phyloP scores from a whole-genome alignment of 2,113 vertebrate genomes.

The Elgaria multicarinata region DNA sequence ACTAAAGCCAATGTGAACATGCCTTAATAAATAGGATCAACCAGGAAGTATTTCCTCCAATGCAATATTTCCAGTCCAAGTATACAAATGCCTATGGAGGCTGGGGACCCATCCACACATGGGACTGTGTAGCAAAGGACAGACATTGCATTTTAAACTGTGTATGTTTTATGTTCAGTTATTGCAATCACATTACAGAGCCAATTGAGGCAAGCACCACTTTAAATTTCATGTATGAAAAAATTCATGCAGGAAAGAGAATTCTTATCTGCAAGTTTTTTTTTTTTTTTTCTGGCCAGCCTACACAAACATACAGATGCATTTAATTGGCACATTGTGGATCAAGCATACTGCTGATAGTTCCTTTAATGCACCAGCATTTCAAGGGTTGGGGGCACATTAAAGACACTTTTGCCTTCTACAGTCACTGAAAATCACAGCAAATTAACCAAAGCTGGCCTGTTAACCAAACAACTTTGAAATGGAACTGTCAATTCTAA shows the following conservation, averaged over 20 bases:
- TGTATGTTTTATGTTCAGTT: background rate
- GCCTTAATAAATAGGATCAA: background rate
- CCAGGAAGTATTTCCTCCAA: background rate
- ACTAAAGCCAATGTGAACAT: background rate
- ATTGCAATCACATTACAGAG: background rate
- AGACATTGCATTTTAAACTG: background rate
- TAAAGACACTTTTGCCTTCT: constrained; percentile 29
- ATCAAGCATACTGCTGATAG: constrained; percentile 18
- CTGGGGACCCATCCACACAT: background rate
- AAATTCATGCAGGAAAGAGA: background rate
- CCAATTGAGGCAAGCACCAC: background rate
- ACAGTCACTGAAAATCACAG: constrained; percentile 15
- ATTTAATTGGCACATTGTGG: constrained; percentile 19
- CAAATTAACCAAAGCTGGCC: constrained; percentile 11
- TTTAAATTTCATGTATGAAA: constrained; percentile 3
- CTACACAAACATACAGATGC: constrained; percentile 1
- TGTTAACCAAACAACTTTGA: constrained; percentile 33
- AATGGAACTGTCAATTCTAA: background rate
- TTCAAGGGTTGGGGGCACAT: constrained; percentile 23
- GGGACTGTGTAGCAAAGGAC: background rate
- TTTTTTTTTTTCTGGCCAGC: background rate
- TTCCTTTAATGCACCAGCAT: constrained; percentile 17
- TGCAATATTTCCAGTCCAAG: background rate
- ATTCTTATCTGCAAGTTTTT: constrained; percentile 1
- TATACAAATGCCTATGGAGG: background rate